These are phyloP conservation scores for Oscheius myriophilus DNA, from an alignment of 2,888 invertebrate genomes.

Conservation along the genomic window DNA sequence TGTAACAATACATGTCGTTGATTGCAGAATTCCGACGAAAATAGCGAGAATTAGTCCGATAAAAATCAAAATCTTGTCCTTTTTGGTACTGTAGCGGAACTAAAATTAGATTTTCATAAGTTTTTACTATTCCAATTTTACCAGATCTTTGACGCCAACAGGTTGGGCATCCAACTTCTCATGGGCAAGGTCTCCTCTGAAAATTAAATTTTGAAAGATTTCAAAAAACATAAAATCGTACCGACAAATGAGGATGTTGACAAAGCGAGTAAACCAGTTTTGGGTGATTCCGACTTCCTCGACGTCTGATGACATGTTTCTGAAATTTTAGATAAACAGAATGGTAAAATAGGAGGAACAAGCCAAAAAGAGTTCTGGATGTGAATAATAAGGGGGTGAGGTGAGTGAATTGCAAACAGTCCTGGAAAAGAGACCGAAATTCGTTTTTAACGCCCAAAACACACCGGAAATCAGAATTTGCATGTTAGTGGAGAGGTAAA, in stretches of 20 bases:
- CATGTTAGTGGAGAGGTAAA: too few species aligned
- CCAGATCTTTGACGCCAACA: slow-evolving; percentile 24
- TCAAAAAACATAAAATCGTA: slow-evolving; percentile 5
- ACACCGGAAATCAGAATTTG: too few species aligned
- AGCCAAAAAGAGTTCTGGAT: too few species aligned
- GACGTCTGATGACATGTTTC: neutral
- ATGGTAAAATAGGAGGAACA: neutral
- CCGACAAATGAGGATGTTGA: slow-evolving; percentile 31
- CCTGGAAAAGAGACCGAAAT: too few species aligned
- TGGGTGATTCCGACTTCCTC: slow-evolving; percentile 17
- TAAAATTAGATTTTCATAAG: neutral
- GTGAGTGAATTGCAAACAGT: too few species aligned
- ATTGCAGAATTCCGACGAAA: slow-evolving; percentile 23
- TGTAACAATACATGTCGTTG: slow-evolving; percentile 26
- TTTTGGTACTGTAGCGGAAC: slow-evolving; percentile 28
- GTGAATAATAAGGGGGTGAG: too few species aligned
- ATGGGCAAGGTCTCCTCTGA: slow-evolving; percentile 30
- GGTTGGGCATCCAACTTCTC: slow-evolving; percentile 32
- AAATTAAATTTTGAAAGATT: neutral
- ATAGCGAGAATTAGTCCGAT: slow-evolving; percentile 19
- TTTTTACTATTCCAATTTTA: neutral
- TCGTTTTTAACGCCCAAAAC: too few species aligned
- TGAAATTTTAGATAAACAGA: neutral
- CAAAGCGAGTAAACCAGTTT: slow-evolving; percentile 24
- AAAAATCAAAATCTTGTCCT: slow-evolving; percentile 18